phyloP scores from a whole-genome alignment of 1,140 invertebrate genomes.

The Eupeodes corollae region DNA sequence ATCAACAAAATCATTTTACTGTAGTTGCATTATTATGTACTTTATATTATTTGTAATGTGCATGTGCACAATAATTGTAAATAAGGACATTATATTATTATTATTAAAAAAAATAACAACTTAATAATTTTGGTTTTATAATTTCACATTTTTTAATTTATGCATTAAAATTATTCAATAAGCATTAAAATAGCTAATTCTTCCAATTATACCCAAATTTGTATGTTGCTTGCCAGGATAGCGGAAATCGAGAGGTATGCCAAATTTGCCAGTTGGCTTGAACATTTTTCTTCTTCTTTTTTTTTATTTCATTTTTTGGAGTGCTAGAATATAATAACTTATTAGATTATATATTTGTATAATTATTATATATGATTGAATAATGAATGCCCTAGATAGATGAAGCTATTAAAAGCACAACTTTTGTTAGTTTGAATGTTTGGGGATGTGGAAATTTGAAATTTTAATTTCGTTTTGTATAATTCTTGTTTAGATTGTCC shows the following conservation, averaged over 20 bases:
- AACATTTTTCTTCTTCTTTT: conserved; percentile 5
- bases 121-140: too few species aligned
- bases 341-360: background rate
- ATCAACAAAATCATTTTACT: too few species aligned
- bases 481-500: conserved; percentile 68
- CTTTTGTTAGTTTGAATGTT: background rate
- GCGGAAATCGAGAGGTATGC: conserved; percentile 38
- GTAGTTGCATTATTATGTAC: too few species aligned
- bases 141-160: too few species aligned
- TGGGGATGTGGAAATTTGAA: conserved; percentile 1
- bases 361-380: background rate
- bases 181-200: too few species aligned
- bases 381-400: background rate
- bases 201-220: conserved; percentile 18
- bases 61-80: too few species aligned
- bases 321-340: conserved; percentile 52
- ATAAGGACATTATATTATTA: too few species aligned
- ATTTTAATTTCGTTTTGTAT: background rate
- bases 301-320: conserved; percentile 7
- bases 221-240: conserved; percentile 38
- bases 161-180: too few species aligned
- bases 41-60: too few species aligned
- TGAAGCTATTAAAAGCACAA: background rate
- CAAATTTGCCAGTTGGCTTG: background rate
- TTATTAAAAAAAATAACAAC: too few species aligned